A percentile compares a stretch with the other conserved stretches of the same genome.
Conservation (phyloP, 2,797 vertebrate species). For the Tachyglossus aculeatus region DNA sequence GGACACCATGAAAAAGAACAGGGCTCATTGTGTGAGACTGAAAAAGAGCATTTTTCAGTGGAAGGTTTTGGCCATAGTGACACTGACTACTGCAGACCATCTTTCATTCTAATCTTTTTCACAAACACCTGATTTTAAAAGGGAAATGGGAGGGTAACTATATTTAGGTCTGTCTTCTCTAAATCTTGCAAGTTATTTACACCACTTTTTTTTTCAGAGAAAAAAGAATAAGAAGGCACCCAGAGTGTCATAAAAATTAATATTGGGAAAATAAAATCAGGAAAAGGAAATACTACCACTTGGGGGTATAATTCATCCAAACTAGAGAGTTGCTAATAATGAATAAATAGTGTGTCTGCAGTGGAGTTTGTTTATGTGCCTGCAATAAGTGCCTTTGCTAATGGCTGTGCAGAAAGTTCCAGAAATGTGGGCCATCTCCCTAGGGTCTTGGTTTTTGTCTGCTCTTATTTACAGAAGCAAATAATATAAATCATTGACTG, state of each 20-base stretch:
- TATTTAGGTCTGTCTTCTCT: neutral
- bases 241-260: neutral
- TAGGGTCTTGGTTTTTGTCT: slow-evolving; percentile 31
- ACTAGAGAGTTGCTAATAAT: neutral
- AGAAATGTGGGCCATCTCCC: neutral
- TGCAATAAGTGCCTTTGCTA: neutral
- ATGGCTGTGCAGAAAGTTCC: neutral
- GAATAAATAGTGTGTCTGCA: neutral
- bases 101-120: neutral
- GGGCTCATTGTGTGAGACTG: too few relatives aligned
- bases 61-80: too few relatives aligned
- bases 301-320: neutral
- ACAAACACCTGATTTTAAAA: neutral
- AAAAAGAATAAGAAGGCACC: too few relatives aligned
- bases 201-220: neutral
- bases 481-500: slow-evolving; percentile 20
- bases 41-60: too few relatives aligned
- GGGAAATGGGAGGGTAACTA: neutral
- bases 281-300: neutral
- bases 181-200: neutral
- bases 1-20: too few relatives aligned
- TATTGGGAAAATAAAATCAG: neutral
- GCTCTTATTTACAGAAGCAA: slow-evolving; percentile 33
- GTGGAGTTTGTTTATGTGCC: neutral
- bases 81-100: neutral